Conservation (phyloP, 2,797 vertebrate genomes). For the Myotis pilosus region DNA sequence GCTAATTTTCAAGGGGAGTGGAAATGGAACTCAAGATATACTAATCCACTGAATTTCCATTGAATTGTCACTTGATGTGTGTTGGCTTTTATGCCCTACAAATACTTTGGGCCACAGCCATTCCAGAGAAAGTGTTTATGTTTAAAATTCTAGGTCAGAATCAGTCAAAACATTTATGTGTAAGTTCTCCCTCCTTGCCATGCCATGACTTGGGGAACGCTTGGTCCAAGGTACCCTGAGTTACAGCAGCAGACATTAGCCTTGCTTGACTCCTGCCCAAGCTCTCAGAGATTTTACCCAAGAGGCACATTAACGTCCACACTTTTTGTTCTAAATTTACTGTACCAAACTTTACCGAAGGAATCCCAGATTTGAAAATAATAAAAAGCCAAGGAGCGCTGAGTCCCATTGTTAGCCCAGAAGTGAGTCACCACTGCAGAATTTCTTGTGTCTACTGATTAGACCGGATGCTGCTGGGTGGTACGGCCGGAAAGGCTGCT, state of each 20-base stretch:
- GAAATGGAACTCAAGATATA: background rate
- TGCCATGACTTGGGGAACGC: background rate
- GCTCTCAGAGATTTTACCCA: slow-evolving; percentile 19
- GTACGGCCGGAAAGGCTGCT: slow-evolving; percentile 83
- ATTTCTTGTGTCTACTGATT: slow-evolving; percentile 84
- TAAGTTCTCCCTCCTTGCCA: background rate
- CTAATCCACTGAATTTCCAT: background rate
- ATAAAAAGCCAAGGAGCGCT: slow-evolving; percentile 67
- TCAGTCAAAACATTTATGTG: background rate
- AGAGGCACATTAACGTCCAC: slow-evolving; percentile 54
- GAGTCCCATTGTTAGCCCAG: slow-evolving; percentile 76
- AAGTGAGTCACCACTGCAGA: slow-evolving; percentile 83
- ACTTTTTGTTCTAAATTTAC: slow-evolving; percentile 79
- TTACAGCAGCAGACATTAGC: background rate
- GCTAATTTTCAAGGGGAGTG: background rate
- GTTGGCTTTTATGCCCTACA: background rate
- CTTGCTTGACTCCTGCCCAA: slow-evolving; percentile 36
- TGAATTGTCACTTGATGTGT: background rate
- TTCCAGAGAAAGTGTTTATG: background rate
- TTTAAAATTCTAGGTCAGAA: background rate
- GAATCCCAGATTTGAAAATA: slow-evolving; percentile 73
- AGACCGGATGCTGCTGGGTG: slow-evolving; percentile 84
- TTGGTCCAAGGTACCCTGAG: background rate
- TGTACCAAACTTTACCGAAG: slow-evolving; percentile 74
- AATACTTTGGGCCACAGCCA: background rate